A percentile compares a stretch with the other conserved stretches of the same genome.
phyloP scores from a whole-genome alignment of 2,888 invertebrate species.

The Lithodes maja region DNA sequence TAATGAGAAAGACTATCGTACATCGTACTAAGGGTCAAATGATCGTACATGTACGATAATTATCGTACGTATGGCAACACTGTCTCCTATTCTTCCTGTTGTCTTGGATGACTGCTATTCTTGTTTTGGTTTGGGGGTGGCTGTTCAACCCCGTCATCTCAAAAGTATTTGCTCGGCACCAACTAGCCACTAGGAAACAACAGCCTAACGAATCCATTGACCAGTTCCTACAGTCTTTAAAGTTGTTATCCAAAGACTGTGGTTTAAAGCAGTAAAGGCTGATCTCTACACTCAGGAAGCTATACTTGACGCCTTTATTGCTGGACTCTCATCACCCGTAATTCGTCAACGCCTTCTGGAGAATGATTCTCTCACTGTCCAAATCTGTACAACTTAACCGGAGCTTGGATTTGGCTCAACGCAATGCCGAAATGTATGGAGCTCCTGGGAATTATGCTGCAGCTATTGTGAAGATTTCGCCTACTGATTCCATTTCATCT shows the following conservation, averaged over 20 bases:
- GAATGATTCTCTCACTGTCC: neutral
- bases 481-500: too few species aligned
- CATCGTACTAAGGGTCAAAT: too few species aligned
- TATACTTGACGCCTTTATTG: neutral
- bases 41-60: too few species aligned
- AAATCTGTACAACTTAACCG: neutral
- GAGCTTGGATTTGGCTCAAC: slow-evolving; percentile 9
- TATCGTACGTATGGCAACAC: too few species aligned
- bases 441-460: neutral
- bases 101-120: too few species aligned
- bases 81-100: too few species aligned
- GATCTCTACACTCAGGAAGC: neutral
- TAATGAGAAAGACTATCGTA: too few species aligned
- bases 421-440: slow-evolving; percentile 2
- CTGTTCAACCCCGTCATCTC: too few species aligned
- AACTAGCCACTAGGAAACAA: neutral
- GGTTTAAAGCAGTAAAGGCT: neutral
- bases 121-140: too few species aligned
- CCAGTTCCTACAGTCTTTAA: neutral
- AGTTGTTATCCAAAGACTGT: neutral
- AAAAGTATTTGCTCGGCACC: neutral
- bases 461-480: too few species aligned
- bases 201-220: neutral
- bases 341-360: neutral
- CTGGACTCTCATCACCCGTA: neutral